Percentiles rank a stretch among this genome's conserved stretches.
Conservation (phyloP, 2,888 invertebrate species). For the Lycophotia porphyrea region DNA sequence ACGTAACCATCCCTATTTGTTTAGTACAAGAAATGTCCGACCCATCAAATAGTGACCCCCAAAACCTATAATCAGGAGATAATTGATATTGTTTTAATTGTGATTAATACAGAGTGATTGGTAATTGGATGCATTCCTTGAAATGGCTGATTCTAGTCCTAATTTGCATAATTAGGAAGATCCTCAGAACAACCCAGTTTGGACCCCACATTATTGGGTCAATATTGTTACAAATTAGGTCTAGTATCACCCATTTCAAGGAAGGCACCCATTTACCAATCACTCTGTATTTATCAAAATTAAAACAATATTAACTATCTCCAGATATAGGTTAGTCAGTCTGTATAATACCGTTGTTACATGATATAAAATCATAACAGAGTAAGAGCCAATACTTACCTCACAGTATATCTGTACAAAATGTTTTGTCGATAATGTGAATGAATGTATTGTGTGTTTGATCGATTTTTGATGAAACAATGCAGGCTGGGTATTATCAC, state of each 20-base stretch:
- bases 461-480: conserved; percentile 52
- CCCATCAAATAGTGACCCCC: too few relatives aligned
- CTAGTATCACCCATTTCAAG: background rate
- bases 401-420: conserved; percentile 3
- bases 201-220: background rate
- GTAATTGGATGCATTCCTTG: background rate
- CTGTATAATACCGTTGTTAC: background rate
- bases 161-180: too few relatives aligned
- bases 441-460: conserved; percentile 24
- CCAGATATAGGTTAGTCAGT: too few relatives aligned
- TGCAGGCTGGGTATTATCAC: conserved; percentile 20
- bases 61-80: background rate
- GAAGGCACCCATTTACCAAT: too few relatives aligned
- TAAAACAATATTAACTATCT: too few relatives aligned
- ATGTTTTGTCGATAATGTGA: conserved; percentile 10
- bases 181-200: too few relatives aligned
- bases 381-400: conserved; percentile 1
- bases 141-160: background rate
- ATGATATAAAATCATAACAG: background rate
- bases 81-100: background rate
- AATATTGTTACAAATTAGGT: too few relatives aligned
- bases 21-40: background rate
- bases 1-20: background rate
- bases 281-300: too few relatives aligned
- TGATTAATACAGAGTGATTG: background rate